Base-by-base conservation (phyloP, 2,888 invertebrate genomes). In the Temnothorax unifasciatus region DNA sequence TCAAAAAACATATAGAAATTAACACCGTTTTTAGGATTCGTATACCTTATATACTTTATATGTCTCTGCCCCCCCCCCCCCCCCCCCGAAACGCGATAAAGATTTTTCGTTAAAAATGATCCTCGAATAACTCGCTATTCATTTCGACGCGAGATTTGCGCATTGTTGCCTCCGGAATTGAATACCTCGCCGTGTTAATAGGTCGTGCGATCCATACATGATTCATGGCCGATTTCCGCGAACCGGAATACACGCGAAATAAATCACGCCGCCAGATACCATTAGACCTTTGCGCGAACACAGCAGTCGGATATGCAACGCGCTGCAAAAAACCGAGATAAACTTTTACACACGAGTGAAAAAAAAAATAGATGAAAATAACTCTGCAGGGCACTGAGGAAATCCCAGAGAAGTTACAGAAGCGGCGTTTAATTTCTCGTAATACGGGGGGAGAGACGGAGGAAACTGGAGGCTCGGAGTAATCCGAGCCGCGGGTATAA, bases 201-300 rank as follows among this genome's bases (percentile, higher is more conserved):
- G 38, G 18, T 38, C 34, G 8, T 25, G n/a, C 74, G 15, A 61
- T 15, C 8, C 21, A n/a, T 21, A 38, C 21, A 38, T 38, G 18
- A 75, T 75, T 63, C 21, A 50, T 63, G 52, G 41, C 13, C 38
- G 25, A 15, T 63, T 38, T 64, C 52, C 76, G 44, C 15, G 25
- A 64, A 38, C 25, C 18, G 5, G 15, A 50, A 76, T 76, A 38
- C 38, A 64, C 18, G 52, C 18, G 29, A 9, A 63, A 64, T 52
- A 76, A 76, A 76, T 76, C 52, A 61, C 4, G 29, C 13, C 29
- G 13, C 6, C 2, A 11, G 15, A 18, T 9, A 25, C 15, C 5
- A 21, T 59, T 52, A 64, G 11, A 64, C 34, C 15, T 75, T 15
- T 47, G 3, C 34, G 34, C 34, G 21, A 74, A 74, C 11, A 4